Evolutionary conservation across 2,888 invertebrate genomes (phyloP).

Genomic region (Parnassius mnemosyne): DNA sequence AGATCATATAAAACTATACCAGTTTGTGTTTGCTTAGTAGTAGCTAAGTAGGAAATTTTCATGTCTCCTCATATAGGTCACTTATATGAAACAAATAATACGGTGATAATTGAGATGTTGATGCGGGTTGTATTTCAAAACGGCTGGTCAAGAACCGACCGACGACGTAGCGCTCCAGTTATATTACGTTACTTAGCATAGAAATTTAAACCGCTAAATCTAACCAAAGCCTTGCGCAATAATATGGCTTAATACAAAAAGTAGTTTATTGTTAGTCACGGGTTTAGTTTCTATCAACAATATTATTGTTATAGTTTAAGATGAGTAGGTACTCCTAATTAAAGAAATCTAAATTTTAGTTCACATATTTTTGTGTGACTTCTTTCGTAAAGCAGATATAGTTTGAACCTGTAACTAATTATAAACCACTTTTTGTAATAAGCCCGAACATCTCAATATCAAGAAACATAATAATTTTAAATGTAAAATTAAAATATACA

Average conservation of each 20-base stretch:
- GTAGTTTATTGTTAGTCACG: too few relatives aligned
- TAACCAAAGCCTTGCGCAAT: slow-evolving; percentile 28
- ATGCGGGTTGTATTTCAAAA: slow-evolving; percentile 35
- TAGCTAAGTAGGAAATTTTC: neutral
- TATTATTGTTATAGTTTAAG: too few relatives aligned
- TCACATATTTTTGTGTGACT: too few relatives aligned
- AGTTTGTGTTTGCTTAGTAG: neutral
- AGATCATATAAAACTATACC: neutral
- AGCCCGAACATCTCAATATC: slow-evolving; percentile 12
- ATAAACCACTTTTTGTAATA: too few relatives aligned
- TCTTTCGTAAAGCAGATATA: too few relatives aligned
- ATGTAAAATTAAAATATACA: too few relatives aligned
- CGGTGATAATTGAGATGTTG: slow-evolving; percentile 14
- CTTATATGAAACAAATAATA: slow-evolving; percentile 1
- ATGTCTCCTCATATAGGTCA: slow-evolving; percentile 2
- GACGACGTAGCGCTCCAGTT: slow-evolving; percentile 39
- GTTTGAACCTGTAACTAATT: too few relatives aligned
- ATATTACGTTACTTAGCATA: slow-evolving; percentile 33
- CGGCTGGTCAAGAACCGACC: slow-evolving; percentile 40
- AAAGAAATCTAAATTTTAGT: too few relatives aligned
- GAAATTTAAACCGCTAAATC: slow-evolving; percentile 32
- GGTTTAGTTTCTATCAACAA: too few relatives aligned
- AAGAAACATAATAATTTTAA: slow-evolving; percentile 19
- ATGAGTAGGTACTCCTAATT: too few relatives aligned
- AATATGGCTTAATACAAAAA: neutral